Evolutionary conservation across 2,888 invertebrate genomes (phyloP).

Genomic region (Volucella bombylans): DNA sequence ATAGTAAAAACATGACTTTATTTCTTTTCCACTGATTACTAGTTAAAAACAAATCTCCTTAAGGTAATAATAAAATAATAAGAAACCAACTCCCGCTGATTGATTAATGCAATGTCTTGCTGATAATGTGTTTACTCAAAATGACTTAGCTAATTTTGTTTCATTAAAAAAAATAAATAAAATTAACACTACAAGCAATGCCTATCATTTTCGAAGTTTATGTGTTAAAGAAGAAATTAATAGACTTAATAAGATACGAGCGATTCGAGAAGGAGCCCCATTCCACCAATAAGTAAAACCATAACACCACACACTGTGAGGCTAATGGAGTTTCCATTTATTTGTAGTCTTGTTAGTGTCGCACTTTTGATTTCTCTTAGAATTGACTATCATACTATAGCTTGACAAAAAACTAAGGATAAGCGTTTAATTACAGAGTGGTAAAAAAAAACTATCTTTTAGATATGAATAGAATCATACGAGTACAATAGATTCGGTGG

Average conservation of each 20-base stretch:
- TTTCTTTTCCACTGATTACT: constrained; percentile 13
- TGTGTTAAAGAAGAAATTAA: constrained; percentile 58
- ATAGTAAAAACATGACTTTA: constrained; percentile 14
- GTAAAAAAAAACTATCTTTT: too few relatives aligned
- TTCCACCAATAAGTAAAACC: constrained; percentile 43
- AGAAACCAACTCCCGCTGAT: constrained; percentile 50
- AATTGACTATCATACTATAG: too few relatives aligned
- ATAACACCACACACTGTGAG: constrained; percentile 78
- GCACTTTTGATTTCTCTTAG: neutral
- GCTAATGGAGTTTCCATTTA: constrained; percentile 78
- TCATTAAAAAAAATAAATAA: constrained; percentile 26
- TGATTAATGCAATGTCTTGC: constrained; percentile 66
- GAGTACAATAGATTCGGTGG: too few relatives aligned
- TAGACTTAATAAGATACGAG: constrained; percentile 48
- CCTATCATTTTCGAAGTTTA: constrained; percentile 54
- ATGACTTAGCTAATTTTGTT: constrained; percentile 66
- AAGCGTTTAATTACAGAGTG: too few relatives aligned
- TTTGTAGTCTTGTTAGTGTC: constrained; percentile 55
- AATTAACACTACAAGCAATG: constrained; percentile 44
- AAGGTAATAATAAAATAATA: constrained; percentile 25
- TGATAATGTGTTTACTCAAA: constrained; percentile 48
- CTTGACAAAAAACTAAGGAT: too few relatives aligned
- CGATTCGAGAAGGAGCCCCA: neutral
- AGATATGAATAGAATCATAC: too few relatives aligned
- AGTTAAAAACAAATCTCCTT: constrained; percentile 34